A percentile compares a stretch with the other conserved stretches of the same genome.
Evolutionary conservation across 2,888 invertebrate species (phyloP).

Genomic region (Corbicula japonica): DNA sequence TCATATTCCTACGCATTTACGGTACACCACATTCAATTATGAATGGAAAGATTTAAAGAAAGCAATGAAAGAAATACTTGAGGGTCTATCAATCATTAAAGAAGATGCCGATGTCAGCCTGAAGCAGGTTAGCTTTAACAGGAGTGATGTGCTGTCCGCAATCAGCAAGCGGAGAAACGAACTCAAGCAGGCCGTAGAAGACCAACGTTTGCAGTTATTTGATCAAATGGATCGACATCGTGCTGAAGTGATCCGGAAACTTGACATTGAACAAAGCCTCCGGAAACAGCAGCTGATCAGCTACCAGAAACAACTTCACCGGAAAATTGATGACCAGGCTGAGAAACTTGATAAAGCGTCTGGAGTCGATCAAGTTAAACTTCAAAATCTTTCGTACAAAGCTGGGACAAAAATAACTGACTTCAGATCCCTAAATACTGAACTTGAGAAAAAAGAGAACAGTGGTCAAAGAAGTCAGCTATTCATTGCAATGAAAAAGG

Average conservation of each 20-base stretch:
- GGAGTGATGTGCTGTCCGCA: neutral
- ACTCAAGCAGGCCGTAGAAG: constrained; percentile 1
- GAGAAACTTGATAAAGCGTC: neutral
- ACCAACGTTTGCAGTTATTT: constrained; percentile 3
- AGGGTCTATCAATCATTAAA: neutral
- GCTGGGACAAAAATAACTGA: neutral
- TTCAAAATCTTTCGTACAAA: constrained; percentile 7
- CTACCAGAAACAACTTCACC: neutral
- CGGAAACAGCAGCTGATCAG: constrained; percentile 10
- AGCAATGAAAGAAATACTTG: neutral
- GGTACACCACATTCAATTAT: neutral
- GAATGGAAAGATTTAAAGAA: constrained; percentile 4
- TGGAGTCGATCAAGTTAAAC: neutral
- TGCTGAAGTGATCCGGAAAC: constrained; percentile 3
- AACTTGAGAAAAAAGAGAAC: neutral
- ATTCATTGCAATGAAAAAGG: constrained; percentile 1
- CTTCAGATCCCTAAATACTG: neutral
- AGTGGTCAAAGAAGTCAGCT: constrained; percentile 4
- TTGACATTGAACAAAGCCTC: neutral
- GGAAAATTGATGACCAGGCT: constrained; percentile 4
- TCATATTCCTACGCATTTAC: constrained; percentile 4
- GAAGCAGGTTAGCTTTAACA: constrained; percentile 3
- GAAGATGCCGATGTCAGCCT: constrained; percentile 5
- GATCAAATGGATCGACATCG: neutral
- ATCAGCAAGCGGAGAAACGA: neutral